Percentiles rank a stretch among this genome's conserved stretches.
These are phyloP conservation scores for Tauraco erythrolophus DNA, from an alignment of 2,113 vertebrate species.

Conservation along the genomic window DNA sequence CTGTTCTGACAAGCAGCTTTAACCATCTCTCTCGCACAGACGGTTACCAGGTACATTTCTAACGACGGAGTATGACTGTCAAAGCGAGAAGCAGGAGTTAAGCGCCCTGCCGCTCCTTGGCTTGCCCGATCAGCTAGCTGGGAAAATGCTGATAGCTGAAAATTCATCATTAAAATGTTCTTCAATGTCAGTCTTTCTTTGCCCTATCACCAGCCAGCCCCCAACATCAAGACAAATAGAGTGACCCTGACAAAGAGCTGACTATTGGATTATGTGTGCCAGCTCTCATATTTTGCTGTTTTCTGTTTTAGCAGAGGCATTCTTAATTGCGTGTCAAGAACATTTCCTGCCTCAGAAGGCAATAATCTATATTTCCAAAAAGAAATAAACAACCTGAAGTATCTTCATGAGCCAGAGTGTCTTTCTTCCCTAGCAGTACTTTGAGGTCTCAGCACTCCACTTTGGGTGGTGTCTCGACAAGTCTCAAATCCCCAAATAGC, in stretches of 20 bases:
- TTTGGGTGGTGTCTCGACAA: not conserved
- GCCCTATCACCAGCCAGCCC: not conserved
- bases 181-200: not conserved
- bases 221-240: not conserved
- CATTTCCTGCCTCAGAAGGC: not conserved
- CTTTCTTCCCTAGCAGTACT: not conserved
- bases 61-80: rapidly evolving
- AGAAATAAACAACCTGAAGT: not conserved
- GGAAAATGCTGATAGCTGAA: not conserved
- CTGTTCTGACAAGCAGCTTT: not conserved
- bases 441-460: not conserved
- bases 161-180: not conserved
- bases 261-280: constrained; percentile 9
- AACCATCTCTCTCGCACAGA: not conserved
- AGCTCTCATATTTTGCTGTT: constrained; percentile 7
- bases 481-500: not conserved
- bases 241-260: constrained; percentile 55
- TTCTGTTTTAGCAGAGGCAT: not conserved
- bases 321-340: constrained; percentile 20
- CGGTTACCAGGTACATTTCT: not conserved
- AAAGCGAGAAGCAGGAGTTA: not conserved
- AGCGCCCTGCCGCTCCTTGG: not conserved
- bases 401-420: not conserved
- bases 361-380: not conserved
- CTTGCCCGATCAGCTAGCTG: not conserved